Base-by-base conservation (phyloP, 2,113 vertebrate genomes). In the Rhadina sibilatrix region DNA sequence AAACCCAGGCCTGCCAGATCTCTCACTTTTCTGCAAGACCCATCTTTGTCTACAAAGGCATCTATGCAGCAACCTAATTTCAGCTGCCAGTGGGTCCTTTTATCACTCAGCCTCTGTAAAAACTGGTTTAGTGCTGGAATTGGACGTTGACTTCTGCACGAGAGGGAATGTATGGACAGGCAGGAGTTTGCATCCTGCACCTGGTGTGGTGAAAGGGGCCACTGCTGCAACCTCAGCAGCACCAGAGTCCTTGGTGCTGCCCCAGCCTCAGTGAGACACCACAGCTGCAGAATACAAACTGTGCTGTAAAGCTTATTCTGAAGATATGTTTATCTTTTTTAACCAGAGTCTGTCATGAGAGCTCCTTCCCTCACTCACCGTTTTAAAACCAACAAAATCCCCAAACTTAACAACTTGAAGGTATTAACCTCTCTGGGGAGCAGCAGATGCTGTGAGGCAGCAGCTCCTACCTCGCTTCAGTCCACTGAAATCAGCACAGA, bases 381-480 rank as follows among this genome's bases (percentile, higher is more conserved):
- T 63, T 81, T 72, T 31, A 90, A 94, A 94, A 69, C 59, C 86
- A 88, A 92, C 71, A 93, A 72, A 79, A 56, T 17, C 54, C 69
- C 88, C 81, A 86, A 91, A 90, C 50, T 49, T 75, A 57, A 88
- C 68, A 72, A 90, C 33, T 27, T 64, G 31, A 91, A 96, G 85
- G 87, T 52, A 83, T 85, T 40, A 93, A 81, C 63, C 68, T 95
- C 94, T 76, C 95, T 47, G 79, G 79, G 84, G 92, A 95, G 79
- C 4, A 0, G 81, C 4, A 6, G 78, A 68, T 76, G 91, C 93
- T 71, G 83, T 4, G 65, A 93, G 89, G 80, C 83, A 78, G 87
- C 65, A 91, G 87, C 87, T 92, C 33, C 5, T 20, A 20, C 91
- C 77, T 90, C 5, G 0, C 80, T 91, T 93, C 93, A 87, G 91